Evolutionary conservation across 2,888 invertebrate genomes (phyloP), one percentile per base, ranked within the genome.

Genomic region (Aromia moschata): DNA sequence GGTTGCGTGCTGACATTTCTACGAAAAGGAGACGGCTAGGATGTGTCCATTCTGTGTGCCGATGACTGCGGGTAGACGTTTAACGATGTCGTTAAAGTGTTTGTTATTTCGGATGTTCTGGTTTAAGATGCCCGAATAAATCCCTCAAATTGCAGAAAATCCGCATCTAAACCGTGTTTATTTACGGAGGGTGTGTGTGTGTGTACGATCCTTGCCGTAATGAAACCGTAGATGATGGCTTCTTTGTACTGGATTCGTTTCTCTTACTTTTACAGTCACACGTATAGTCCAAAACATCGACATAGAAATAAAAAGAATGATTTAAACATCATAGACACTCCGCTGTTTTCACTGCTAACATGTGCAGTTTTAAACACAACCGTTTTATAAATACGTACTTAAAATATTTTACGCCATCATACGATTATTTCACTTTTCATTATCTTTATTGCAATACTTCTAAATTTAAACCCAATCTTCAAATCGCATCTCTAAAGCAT

Each of bases 31-130:
- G 62, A 70, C 67, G 65, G 70, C 69, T 64, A 53, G 58, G 62
- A 58, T 43, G 52, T 62, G 51, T 55, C 60, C 57, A 60, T 64
- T 64, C 60, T 61, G 60, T 57, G 56, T 58, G 40, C 52, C 57
- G 56, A 52, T 38, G 49, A 49, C 58, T 45, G 46, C 38, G 52
- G 41, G 41, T 44, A 40, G 46, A 52, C 38, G 51, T 69, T 72
- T 73, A 73, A 74, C 70, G 70, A 70, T 62, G 71, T 74, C 71
- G 69, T 74, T 74, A 71, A 71, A 71, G 66, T 76, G 74, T 75
- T 75, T 74, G 73, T 74, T 75, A 73, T 74, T 74, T 71, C 62
- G 64, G 70, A 69, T 70, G 76, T 77, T 77, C 74, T 76, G 75
- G 76, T 72, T 65, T 67, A 56, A 70, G 69, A 67, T 60, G 62